Evolutionary conservation across 2,113 vertebrate species (phyloP).

Genomic region (Ophiodon elongatus): DNA sequence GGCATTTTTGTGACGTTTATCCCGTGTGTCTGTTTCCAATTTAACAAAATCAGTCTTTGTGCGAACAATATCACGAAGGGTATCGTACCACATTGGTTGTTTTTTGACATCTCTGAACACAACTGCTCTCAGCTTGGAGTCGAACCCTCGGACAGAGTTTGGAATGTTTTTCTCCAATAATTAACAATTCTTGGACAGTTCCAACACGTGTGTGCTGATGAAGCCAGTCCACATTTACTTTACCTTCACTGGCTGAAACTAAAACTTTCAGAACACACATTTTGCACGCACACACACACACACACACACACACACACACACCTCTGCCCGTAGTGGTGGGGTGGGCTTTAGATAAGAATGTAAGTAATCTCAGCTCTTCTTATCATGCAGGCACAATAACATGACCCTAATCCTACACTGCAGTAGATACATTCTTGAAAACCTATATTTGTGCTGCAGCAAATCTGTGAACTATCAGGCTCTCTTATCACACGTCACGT

Average conservation of each 20-base stretch:
- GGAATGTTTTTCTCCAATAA: neutral
- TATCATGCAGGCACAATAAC: constrained; percentile 73
- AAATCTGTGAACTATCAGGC: constrained; percentile 30
- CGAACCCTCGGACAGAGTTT: neutral
- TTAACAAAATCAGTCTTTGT: neutral
- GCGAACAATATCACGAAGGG: too few species aligned
- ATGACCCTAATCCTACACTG: constrained; percentile 76
- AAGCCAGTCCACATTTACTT: neutral
- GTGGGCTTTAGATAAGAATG: constrained; percentile 77
- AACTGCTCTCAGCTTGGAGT: neutral
- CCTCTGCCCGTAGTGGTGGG: constrained; percentile 37
- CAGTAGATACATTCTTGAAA: constrained; percentile 63
- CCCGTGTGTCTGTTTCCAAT: neutral
- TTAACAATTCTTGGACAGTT: neutral
- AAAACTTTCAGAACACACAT: too few species aligned
- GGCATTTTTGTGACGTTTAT: too few species aligned
- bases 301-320: too few species aligned
- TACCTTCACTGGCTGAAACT: too few species aligned
- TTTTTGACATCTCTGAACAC: neutral
- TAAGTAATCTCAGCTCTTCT: constrained; percentile 75
- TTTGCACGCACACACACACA: neutral
- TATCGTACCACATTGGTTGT: neutral
- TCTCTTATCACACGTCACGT: constrained; percentile 12
- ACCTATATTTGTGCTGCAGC: constrained; percentile 46
- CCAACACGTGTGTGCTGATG: neutral